Conservation (phyloP, 1,140 invertebrate species). For the Meloidogyne floridensis region DNA sequence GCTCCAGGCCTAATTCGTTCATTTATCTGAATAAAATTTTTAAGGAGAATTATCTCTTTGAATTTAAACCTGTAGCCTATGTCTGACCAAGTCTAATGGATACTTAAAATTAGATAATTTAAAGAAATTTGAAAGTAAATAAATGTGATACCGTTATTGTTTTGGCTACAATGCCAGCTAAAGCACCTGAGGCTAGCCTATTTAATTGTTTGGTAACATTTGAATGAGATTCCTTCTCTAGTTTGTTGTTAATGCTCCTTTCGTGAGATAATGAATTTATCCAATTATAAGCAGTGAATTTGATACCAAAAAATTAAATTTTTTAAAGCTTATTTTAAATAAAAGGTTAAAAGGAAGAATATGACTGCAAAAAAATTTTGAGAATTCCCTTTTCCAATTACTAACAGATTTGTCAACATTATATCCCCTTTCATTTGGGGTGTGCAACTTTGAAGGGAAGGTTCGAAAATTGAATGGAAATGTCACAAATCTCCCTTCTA, state of each 20-base stretch:
- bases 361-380: no score
- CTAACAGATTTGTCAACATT: no score
- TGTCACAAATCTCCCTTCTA: no score
- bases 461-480: no score
- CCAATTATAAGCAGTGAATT: slow-evolving; percentile 44
- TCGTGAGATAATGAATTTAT: slow-evolving; percentile 6
- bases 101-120: slow-evolving; percentile 23
- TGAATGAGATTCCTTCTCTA: background rate
- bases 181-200: slow-evolving; percentile 32
- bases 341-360: no score
- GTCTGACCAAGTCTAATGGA: slow-evolving; percentile 43
- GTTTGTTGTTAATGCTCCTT: slow-evolving; percentile 2
- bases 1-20: slow-evolving; percentile 9
- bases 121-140: background rate
- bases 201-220: slow-evolving; percentile 31
- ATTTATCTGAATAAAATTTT: slow-evolving; percentile 11
- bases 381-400: no score
- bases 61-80: slow-evolving; percentile 35
- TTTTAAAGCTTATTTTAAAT: no score
- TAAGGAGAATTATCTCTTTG: background rate
- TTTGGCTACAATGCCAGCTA: slow-evolving; percentile 47
- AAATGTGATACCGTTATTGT: slow-evolving; percentile 21
- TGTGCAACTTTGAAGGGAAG: no score
- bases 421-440: no score
- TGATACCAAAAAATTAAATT: slow-evolving; percentile 32